Evolutionary conservation across 1,140 invertebrate species (phyloP), one percentile per base, ranked within the genome.

Genomic region (Trissolcus basalis): DNA sequence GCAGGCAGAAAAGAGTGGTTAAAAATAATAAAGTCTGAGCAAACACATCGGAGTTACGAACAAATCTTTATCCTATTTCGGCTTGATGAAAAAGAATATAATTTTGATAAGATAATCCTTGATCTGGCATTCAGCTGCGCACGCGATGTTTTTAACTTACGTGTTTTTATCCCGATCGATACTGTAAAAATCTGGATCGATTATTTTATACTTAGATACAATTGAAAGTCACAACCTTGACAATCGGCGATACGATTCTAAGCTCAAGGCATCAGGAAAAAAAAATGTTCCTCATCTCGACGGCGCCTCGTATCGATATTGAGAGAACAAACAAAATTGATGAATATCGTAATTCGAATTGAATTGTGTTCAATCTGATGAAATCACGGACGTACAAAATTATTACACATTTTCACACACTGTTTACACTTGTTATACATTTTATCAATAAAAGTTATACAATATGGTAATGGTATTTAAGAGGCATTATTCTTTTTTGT

Each of bases 21-120:
- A 51, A 13, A 33, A 36, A 51, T 27, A 27, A 51, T 51, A 5
- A 36, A 51, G 13, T 14, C 14, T 15, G 11, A 9, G 32, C 12
- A 36, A 59, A n/a, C 35, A 33, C 16, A 11, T 50, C 9, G 2
- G 39, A 50, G 19, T 43, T 12, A 27, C 10, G 10, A 1, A 4
- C 11, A 36, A 15, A 32, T 61, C 49, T 67, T 61, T 45, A 56
- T 64, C 19, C 41, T 53, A 54, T 60, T 48, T 53, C 41, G 35
- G 47, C 51, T 41, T 13, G 55, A 54, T 64, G 41, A 14, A 67
- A 61, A 67, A 67, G 15, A 59, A 63, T 68, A 48, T 47, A 70
- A 61, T 70, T 76, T 70, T 51, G 60, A 65, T 67, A 76, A 70
- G 44, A 68, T 67, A 44, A 77, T 71, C 74, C 67, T 77, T 77